phyloP scores from a whole-genome alignment of 1,140 invertebrate genomes.

The Pseudomyrmex sp. region DNA sequence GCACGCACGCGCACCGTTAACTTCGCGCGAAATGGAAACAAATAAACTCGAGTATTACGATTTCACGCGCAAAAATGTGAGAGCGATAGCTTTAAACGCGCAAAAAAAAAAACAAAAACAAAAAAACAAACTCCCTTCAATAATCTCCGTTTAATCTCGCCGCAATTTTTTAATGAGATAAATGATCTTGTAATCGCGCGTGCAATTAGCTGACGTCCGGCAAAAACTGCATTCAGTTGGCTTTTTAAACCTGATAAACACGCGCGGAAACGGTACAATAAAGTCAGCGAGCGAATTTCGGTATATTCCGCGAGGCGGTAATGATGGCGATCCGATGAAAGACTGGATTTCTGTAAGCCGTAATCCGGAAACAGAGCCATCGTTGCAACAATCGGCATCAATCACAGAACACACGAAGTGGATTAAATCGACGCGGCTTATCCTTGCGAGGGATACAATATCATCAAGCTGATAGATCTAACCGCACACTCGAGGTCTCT shows the following conservation, averaged over 20 bases:
- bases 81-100: constrained; percentile 25
- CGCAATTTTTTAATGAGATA: constrained; percentile 56
- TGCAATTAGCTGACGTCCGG: constrained; percentile 54
- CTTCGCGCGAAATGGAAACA: background rate
- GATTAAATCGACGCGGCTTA: constrained; percentile 64
- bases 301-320: background rate
- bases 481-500: background rate
- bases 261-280: constrained; percentile 14
- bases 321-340: constrained; percentile 49
- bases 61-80: constrained; percentile 22
- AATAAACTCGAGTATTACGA: constrained; percentile 8
- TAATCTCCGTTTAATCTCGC: constrained; percentile 45
- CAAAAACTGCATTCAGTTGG: constrained; percentile 31
- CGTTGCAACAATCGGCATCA: constrained; percentile 63
- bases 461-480: constrained; percentile 45
- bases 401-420: constrained; percentile 56
- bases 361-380: constrained; percentile 48
- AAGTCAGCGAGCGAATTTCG: constrained; percentile 51
- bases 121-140: background rate
- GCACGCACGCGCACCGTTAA: too few species aligned
- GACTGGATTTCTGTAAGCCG: constrained; percentile 49
- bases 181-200: constrained; percentile 45
- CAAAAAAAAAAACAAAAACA: constrained; percentile 17
- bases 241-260: constrained; percentile 31
- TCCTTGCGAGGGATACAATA: constrained; percentile 40